Evolutionary conservation across 2,797 vertebrate genomes (phyloP).

Genomic region (Vultur gryphus): DNA sequence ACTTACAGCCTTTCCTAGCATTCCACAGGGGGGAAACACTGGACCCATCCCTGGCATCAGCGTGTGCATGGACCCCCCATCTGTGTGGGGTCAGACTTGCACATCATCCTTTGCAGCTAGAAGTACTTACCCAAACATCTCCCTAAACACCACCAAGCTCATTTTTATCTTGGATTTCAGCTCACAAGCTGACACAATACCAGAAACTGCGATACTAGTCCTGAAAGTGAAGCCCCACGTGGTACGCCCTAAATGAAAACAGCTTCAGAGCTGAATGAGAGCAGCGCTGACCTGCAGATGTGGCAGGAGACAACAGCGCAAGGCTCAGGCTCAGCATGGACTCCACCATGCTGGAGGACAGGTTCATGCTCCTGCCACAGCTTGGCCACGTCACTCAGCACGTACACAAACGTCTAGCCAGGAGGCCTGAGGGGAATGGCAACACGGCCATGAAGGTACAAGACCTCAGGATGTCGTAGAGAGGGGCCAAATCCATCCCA

Average conservation of each 20-base stretch:
- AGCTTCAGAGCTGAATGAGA: not conserved
- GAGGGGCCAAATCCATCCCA: not conserved
- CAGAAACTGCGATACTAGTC: not conserved
- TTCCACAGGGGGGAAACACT: not conserved
- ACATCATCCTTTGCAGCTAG: not conserved
- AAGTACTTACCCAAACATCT: not conserved
- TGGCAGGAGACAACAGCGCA: not conserved
- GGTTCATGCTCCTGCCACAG: not conserved
- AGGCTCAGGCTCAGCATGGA: not conserved
- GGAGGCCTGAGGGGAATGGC: not conserved
- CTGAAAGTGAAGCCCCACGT: not conserved
- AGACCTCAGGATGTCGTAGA: not conserved
- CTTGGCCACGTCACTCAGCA: not conserved
- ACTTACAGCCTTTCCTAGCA: not conserved
- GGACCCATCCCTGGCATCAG: not conserved
- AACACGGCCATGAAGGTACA: not conserved
- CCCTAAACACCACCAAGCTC: not conserved
- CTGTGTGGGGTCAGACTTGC: not conserved
- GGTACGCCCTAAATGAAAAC: not conserved
- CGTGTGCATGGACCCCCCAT: not conserved
- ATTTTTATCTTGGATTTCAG: not conserved
- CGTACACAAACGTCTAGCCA: not conserved
- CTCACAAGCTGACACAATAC: not conserved
- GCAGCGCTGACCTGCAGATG: not conserved
- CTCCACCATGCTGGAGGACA: not conserved